Base-by-base conservation (phyloP, 2,113 vertebrate genomes). In the Neotragus moschatus region DNA sequence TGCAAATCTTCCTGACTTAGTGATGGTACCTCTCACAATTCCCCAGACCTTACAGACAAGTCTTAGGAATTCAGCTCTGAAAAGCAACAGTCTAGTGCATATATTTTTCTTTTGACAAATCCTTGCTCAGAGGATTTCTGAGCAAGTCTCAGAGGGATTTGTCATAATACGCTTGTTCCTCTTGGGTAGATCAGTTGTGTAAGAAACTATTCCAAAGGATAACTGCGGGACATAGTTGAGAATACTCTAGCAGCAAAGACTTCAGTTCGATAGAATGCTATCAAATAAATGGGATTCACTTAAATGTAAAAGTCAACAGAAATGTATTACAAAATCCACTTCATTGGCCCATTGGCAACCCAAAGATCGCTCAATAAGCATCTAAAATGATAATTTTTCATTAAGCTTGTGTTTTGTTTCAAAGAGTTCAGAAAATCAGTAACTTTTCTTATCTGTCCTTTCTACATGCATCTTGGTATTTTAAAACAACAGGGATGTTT, bases 1-100 rank as follows among this genome's bases (percentile, higher is more conserved):
- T 97, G 93, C 80, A 99, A 98, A 98, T 98, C 97, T 98, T 88
- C 0, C 28, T 16, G 97, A 96, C 56, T 98, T 98, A 91, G 53
- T 21, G 51, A 43, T 63, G 63, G 10, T 33, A 89, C 17, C 88
- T 91, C 75, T 61, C 66, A 90, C 55, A 39, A 85, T 92, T 93
- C 87, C 84, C 63, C 94, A 91, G 61, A 36, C 17, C 8, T 0
- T 89, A 58, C 61, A 96, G 89, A 84, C 28, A 84, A 97, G 43
- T 36, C 88, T 82, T 95, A 87, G 49, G 90, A 98, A 94, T 94
- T 81, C 15, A 6, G 56, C 91, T 51, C 23, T 82, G 88, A 97
- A 66, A 97, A 96, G 36, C 96, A 0, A 0, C 23, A 92, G 77
- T 7, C 56, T 84, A 13, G 70, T 30, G 12, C 9, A 6, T 70